Conservation (phyloP, 2,113 vertebrate genomes). For the Cichladusa arquata region DNA sequence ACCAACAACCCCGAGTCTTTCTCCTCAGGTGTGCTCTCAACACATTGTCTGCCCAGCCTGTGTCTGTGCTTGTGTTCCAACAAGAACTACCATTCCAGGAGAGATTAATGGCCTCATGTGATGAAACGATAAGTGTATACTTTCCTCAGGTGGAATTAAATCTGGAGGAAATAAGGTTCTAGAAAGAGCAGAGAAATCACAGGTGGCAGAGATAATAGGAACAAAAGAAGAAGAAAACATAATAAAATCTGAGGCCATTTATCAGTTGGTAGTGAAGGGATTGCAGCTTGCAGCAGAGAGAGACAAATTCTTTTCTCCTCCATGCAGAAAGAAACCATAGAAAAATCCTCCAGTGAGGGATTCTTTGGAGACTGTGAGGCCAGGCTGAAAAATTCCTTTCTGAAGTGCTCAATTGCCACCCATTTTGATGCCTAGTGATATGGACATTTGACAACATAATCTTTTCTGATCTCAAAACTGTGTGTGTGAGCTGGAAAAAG, state of each 20-base stretch:
- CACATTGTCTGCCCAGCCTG: neutral
- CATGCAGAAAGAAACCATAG: neutral
- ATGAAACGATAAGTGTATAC: neutral
- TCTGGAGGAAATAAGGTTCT: conserved; percentile 3
- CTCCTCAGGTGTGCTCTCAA: neutral
- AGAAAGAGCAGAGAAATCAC: neutral
- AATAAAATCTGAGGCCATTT: conserved; percentile 31
- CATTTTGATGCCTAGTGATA: neutral
- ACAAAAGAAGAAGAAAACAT: neutral
- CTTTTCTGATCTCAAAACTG: neutral
- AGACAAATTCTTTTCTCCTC: neutral
- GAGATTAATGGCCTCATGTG: neutral
- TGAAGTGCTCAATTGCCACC: neutral
- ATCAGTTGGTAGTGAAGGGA: neutral
- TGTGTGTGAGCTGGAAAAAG: neutral
- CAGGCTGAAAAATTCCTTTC: neutral
- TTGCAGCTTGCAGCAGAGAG: neutral
- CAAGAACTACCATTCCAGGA: neutral
- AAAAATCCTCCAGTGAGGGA: neutral
- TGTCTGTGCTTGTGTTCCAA: neutral
- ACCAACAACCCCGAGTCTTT: neutral
- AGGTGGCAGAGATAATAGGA: neutral
- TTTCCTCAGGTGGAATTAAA: neutral
- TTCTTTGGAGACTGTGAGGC: neutral
- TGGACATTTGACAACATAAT: neutral